Evolutionary conservation across 53 echinoderm and acorn worm genomes (phyloP), one percentile per base, ranked within the genome.

Genomic region (Holothuria scabra): DNA sequence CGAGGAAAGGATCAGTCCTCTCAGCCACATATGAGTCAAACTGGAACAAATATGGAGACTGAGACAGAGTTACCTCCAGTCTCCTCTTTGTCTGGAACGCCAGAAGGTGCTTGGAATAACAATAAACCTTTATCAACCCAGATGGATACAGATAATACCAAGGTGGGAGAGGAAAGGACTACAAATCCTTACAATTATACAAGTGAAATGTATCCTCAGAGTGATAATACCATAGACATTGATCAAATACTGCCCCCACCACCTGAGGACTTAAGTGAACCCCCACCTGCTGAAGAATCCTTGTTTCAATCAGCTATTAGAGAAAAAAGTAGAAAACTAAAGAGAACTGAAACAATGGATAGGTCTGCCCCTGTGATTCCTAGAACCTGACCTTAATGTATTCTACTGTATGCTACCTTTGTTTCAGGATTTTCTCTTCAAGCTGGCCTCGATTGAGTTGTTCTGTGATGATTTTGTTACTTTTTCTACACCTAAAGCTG

Each of bases 341-440:
- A 76, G 31, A 30, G 76, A 49, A 76, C 76, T 11, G 76, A 76
- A 30, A 76, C 76, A 16, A 76, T 76, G 56, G 76, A 76, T 20
- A 25, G 76, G 23, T 76, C 76, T 4, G 76, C 76, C 13, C 76
- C 76, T 6, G 28, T 57, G 48, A 76, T 76, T 56, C 56, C 76
- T n/a, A 56, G 48, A 12, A 48, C 48, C 48, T 48, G 14, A 48
- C 48, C 48, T 48, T 48, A 48, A 48, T 48, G 48, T 48, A 48
- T 48, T 48, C 48, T 48, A 10, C 14, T 48, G 48, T 48, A 48
- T 13, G 11, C 48, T 48, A 48, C 48, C 35, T 48, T 48, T 48
- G 7, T 8, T 48, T 48, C 48, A 48, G 48, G 48, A 48, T 48
- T 48, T 48, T 48, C 48, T 48, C 48, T 48, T 48, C 48, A 10